Evolutionary conservation across 2,888 invertebrate species (phyloP).

Genomic region (Nemoura dubitans): DNA sequence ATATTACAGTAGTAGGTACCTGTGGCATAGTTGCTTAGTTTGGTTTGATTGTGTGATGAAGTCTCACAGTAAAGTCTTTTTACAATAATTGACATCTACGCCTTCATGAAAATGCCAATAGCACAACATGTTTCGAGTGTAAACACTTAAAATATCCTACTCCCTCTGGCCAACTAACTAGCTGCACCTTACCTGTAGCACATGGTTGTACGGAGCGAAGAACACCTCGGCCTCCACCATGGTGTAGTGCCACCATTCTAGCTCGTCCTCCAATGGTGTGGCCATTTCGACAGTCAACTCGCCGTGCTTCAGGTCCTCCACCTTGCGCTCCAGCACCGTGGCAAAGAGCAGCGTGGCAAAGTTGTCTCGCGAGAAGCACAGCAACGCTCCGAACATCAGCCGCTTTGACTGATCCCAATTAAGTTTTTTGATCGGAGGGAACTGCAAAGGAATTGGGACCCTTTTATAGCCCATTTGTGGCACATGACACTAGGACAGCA

Average conservation of each 20-base stretch:
- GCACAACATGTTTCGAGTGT: no score
- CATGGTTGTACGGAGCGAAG: slow-evolving; percentile 83
- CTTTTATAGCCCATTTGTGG: no score
- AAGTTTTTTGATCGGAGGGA: slow-evolving; percentile 53
- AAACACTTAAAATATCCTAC: no score
- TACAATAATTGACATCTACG: no score
- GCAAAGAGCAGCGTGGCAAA: slow-evolving; percentile 77
- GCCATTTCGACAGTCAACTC: slow-evolving; percentile 62
- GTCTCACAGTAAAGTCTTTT: no score
- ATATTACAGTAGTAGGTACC: no score
- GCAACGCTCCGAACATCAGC: slow-evolving; percentile 75
- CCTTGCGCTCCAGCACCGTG: slow-evolving; percentile 64
- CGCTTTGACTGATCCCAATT: slow-evolving; percentile 66
- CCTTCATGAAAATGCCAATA: no score
- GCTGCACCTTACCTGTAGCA: slow-evolving; percentile 63
- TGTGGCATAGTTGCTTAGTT: no score
- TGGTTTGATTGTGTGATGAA: no score
- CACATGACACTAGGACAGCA: no score
- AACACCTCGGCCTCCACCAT: slow-evolving; percentile 83
- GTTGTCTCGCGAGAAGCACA: slow-evolving; percentile 75
- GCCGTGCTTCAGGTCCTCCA: slow-evolving; percentile 64
- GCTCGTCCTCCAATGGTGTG: slow-evolving; percentile 57
- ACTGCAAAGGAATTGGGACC: slow-evolving; percentile 57
- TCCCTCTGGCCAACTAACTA: no score
- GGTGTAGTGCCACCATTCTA: slow-evolving; percentile 60